These are phyloP conservation scores for Syngnathus floridae DNA, from an alignment of 2,113 vertebrate genomes.

Conservation along the genomic window DNA sequence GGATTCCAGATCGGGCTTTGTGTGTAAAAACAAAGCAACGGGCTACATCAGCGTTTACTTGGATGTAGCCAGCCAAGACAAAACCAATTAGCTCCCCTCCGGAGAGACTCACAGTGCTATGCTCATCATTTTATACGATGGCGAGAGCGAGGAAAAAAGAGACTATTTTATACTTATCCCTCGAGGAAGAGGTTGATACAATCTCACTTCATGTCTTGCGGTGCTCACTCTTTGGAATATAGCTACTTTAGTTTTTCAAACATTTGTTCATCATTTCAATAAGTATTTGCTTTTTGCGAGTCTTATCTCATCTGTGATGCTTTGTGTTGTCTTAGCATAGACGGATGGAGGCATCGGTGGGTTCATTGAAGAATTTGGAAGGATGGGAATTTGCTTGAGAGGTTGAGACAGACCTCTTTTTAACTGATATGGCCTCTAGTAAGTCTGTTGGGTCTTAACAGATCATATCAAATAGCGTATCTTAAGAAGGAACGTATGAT, in stretches of 20 bases:
- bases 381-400: neutral
- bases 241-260: slow-evolving; percentile 22
- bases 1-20: slow-evolving; percentile 33
- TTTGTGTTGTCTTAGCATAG: neutral
- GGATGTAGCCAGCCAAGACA: slow-evolving; percentile 41
- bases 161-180: slow-evolving; percentile 31
- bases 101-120: slow-evolving; percentile 37
- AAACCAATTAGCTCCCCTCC: slow-evolving; percentile 38
- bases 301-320: neutral
- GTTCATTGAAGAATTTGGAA: neutral
- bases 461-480: too few species aligned
- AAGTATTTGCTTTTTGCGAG: neutral
- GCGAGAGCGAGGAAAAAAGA: slow-evolving; percentile 2
- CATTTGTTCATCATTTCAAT: slow-evolving; percentile 14
- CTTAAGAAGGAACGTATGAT: too few species aligned
- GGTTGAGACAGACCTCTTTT: too few species aligned
- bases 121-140: slow-evolving; percentile 40
- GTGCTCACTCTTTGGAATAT: slow-evolving; percentile 12
- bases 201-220: slow-evolving; percentile 11
- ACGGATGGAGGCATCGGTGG: neutral
- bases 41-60: slow-evolving; percentile 52
- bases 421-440: too few species aligned
- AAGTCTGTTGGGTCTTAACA: too few species aligned
- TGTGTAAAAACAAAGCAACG: slow-evolving; percentile 51
- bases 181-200: slow-evolving; percentile 22